Evolutionary conservation across 2,797 vertebrate species (phyloP).

Genomic region (Danio tinwini): DNA sequence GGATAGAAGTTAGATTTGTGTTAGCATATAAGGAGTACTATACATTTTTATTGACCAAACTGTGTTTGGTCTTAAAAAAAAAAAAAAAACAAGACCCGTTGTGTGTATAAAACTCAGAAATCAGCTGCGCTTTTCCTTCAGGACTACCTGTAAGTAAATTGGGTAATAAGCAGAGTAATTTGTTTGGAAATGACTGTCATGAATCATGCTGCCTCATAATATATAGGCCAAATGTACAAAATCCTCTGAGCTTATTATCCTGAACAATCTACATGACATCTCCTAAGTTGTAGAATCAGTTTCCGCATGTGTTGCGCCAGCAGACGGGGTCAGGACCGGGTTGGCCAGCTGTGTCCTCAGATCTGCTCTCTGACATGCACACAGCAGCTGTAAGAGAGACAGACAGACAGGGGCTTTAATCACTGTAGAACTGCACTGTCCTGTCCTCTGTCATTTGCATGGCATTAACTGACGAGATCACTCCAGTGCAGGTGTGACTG

Average conservation of each 20-base stretch:
- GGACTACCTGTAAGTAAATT: slow-evolving; percentile 1
- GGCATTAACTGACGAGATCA: slow-evolving; percentile 44
- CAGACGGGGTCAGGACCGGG: slow-evolving; percentile 1
- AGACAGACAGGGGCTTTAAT: slow-evolving; percentile 32
- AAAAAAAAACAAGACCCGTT: too few relatives aligned
- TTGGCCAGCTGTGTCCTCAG: slow-evolving; percentile 53
- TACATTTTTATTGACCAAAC: too few relatives aligned
- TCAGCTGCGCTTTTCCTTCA: neutral
- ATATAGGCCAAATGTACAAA: slow-evolving; percentile 5
- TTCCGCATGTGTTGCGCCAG: neutral
- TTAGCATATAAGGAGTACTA: too few relatives aligned
- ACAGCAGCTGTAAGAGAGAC: slow-evolving; percentile 54
- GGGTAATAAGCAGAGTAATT: neutral
- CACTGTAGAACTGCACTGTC: slow-evolving; percentile 24
- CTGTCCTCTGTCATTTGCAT: slow-evolving; percentile 42
- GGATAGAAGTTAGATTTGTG: too few relatives aligned
- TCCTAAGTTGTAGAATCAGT: neutral
- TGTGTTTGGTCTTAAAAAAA: too few relatives aligned
- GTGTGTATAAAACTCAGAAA: neutral
- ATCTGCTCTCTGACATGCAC: slow-evolving; percentile 48
- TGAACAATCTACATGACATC: too few relatives aligned
- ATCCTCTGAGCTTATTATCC: too few relatives aligned
- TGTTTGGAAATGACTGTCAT: slow-evolving; percentile 1
- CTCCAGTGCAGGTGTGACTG: slow-evolving; percentile 60
- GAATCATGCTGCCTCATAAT: neutral